These are phyloP conservation scores for Diorhabda elongata DNA, from an alignment of 1,140 invertebrate species.

Conservation along the genomic window DNA sequence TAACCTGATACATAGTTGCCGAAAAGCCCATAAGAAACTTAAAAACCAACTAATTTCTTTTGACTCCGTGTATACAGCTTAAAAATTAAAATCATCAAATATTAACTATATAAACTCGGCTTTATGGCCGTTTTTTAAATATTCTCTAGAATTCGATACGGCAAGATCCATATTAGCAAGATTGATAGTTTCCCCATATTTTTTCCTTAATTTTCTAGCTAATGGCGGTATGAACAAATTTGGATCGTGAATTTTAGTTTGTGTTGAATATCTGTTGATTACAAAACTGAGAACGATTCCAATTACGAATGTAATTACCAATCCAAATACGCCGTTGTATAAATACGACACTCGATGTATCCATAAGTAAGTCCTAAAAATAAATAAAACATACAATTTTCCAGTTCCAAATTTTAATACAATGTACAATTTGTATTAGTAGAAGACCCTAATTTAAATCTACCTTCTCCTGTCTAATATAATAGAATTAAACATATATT, in stretches of 20 bases:
- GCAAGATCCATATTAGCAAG: neutral
- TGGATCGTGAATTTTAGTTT: slow-evolving; percentile 48
- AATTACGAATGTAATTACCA: slow-evolving; percentile 59
- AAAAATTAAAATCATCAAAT: neutral
- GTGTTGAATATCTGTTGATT: slow-evolving; percentile 38
- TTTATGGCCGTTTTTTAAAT: slow-evolving; percentile 15
- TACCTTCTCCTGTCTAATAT: too few species aligned
- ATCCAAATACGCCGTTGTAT: slow-evolving; percentile 75
- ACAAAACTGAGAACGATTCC: slow-evolving; percentile 60
- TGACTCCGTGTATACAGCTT: too few species aligned
- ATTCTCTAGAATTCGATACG: slow-evolving; percentile 1
- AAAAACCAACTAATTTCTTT: too few species aligned
- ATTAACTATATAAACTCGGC: slow-evolving; percentile 14
- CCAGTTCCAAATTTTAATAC: too few species aligned
- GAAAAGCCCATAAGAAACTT: too few species aligned
- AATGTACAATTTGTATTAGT: too few species aligned
- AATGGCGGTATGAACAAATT: slow-evolving; percentile 63
- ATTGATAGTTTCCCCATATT: slow-evolving; percentile 23
- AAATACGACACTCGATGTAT: slow-evolving; percentile 81
- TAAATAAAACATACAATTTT: neutral
- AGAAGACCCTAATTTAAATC: too few species aligned
- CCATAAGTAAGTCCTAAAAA: slow-evolving; percentile 53
- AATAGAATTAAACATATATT: too few species aligned
- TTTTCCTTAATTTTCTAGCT: slow-evolving; percentile 50
- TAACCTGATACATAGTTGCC: too few species aligned